Percentiles rank a stretch among this genome's conserved stretches.
Conservation (phyloP, 2,113 vertebrate species). For the Pygoscelis antarcticus region DNA sequence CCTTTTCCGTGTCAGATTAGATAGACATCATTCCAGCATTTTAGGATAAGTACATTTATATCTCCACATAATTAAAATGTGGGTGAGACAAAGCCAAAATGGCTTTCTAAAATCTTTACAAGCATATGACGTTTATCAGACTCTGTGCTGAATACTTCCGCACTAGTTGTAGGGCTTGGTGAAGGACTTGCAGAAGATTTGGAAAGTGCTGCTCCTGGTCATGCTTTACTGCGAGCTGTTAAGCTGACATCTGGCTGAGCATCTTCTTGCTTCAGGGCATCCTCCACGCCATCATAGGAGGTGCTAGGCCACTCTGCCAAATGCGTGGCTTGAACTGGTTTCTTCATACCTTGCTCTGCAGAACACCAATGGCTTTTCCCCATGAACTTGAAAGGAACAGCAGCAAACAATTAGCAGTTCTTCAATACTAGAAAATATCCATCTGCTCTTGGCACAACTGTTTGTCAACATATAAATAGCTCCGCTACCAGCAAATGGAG, state of each 20-base stretch:
- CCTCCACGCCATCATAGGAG: neutral
- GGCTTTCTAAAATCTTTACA: neutral
- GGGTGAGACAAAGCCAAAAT: neutral
- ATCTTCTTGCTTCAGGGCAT: conserved; percentile 35
- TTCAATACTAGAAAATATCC: conserved; percentile 35
- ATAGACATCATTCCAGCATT: neutral
- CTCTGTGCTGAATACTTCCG: neutral
- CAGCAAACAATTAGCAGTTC: conserved; percentile 58
- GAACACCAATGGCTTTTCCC: conserved; percentile 35
- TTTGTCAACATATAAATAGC: conserved; percentile 61
- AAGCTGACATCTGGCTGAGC: conserved; percentile 66
- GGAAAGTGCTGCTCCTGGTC: conserved; percentile 1
- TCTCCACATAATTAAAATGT: neutral
- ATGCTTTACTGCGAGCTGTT: conserved; percentile 41
- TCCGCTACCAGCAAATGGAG: conserved; percentile 13
- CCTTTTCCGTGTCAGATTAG: neutral
- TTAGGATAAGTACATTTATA: neutral
- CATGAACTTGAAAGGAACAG: conserved; percentile 26
- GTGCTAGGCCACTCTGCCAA: conserved; percentile 29
- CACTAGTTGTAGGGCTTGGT: neutral
- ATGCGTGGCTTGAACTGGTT: neutral
- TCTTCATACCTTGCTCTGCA: conserved; percentile 24
- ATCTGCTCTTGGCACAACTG: conserved; percentile 54
- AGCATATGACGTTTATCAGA: neutral
- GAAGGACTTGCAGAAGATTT: conserved; percentile 1